Base-by-base conservation (phyloP, 2,888 invertebrate species). In the Megalurothrips usitatus region DNA sequence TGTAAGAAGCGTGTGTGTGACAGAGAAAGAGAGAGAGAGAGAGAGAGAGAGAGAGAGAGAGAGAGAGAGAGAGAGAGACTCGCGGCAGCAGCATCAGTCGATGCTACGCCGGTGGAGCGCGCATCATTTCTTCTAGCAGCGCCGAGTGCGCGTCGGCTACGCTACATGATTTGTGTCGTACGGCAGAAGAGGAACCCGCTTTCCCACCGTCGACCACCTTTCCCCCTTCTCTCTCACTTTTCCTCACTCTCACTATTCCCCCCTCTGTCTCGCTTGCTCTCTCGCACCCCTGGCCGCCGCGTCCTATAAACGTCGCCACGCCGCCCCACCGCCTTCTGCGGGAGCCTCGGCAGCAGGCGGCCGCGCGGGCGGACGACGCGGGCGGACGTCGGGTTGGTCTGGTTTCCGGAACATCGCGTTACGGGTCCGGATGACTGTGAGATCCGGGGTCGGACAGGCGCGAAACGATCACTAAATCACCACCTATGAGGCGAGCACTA, bases 381-480 rank as follows among this genome's bases (percentile, higher is more conserved):
- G 52, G 52, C 19, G 58, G 58, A 12, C 52, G 52, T 43, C 34
- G 34, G 34, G n/a, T 6, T 43, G 34, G 34, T 43, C 52, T 52
- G 58, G 19, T 19, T 58, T 58, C 58, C 52, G 52, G 52, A 19
- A 52, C 34, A 43, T 43, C 34, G 34, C 34, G 34, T 43, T 43
- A 52, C 52, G 58, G 58, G 19, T 19, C 52, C 58, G 58, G 58
- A 58, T 14, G 58, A 58, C 58, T 58, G 19, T 58, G 19, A 12
- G 58, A 58, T 58, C 58, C 14, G 19, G 58, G 58, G 17, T 58
- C 58, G 58, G 58, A 19, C 58, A 58, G 19, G 58, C 58, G 58
- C 58, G 58, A 58, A 58, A 58, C 58, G 58, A 58, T 58, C 19
- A 58, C 58, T 58, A 58, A 58, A 58, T 58, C 58, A 58, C 58